A percentile compares a stretch with the other conserved stretches of the same genome.
Conservation (phyloP, 1,140 invertebrate species). For the Drosophila nigromelanica region DNA sequence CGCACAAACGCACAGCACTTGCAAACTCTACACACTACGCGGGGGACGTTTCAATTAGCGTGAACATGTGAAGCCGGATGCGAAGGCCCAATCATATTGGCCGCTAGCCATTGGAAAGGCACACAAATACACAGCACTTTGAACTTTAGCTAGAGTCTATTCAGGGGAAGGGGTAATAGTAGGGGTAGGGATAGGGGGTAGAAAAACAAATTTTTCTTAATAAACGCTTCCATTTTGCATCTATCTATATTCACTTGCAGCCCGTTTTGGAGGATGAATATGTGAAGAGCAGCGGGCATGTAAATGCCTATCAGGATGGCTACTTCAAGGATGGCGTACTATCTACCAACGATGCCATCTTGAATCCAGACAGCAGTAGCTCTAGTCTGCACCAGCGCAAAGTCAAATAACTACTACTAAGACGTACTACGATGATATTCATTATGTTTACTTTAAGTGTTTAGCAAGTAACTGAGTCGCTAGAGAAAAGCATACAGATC, state of each 20-base stretch:
- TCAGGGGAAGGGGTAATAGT: background rate
- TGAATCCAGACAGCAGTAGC: slow-evolving; percentile 83
- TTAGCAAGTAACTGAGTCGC: slow-evolving; percentile 65
- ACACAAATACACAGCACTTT: slow-evolving; percentile 24
- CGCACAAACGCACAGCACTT: slow-evolving; percentile 24
- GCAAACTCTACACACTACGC: slow-evolving; percentile 63
- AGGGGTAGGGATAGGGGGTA: background rate
- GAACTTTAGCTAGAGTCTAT: slow-evolving; percentile 34
- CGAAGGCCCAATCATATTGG: slow-evolving; percentile 68
- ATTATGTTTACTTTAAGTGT: slow-evolving; percentile 74
- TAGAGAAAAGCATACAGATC: slow-evolving; percentile 42
- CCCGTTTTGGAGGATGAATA: slow-evolving; percentile 84
- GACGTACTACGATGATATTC: slow-evolving; percentile 77
- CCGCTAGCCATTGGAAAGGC: slow-evolving; percentile 53
- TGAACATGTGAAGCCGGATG: slow-evolving; percentile 74
- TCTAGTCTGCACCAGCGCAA: slow-evolving; percentile 84
- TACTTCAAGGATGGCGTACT: slow-evolving; percentile 77
- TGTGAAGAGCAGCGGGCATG: slow-evolving; percentile 59
- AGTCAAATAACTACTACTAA: slow-evolving; percentile 83
- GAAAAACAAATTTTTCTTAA: background rate
- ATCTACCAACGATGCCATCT: slow-evolving; percentile 77
- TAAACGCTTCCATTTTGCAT: slow-evolving; percentile 8
- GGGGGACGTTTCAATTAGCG: slow-evolving; percentile 80
- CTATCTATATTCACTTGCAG: slow-evolving; percentile 69
- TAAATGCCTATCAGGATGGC: slow-evolving; percentile 58